A percentile compares a stretch with the other conserved stretches of the same genome.
Evolutionary conservation across 2,113 vertebrate species (phyloP).

Genomic region (Siniperca knerii): DNA sequence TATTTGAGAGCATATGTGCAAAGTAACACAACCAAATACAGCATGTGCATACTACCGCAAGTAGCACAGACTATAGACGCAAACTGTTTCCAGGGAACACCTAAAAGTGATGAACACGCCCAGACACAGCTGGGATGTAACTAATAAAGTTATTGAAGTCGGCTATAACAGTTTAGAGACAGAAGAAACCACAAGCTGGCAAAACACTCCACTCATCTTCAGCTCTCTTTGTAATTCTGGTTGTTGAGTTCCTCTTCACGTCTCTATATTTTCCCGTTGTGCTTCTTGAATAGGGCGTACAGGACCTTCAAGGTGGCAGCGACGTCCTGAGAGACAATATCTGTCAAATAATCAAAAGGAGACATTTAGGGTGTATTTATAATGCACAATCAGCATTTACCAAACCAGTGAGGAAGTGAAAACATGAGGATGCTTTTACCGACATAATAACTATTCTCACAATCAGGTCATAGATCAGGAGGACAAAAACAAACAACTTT

Average conservation of each 20-base stretch:
- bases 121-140: no score
- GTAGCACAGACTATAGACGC: no score
- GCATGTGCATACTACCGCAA: no score
- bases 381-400: conserved; percentile 30
- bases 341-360: conserved; percentile 79
- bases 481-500: conserved; percentile 43
- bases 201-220: background rate
- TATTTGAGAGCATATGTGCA: no score
- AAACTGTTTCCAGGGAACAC: no score
- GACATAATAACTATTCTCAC: conserved; percentile 37
- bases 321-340: conserved; percentile 88
- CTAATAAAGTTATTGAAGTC: no score
- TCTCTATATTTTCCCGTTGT: conserved; percentile 80
- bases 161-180: background rate
- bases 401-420: conserved; percentile 32
- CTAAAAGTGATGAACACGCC: no score
- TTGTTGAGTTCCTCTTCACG: background rate
- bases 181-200: background rate
- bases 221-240: background rate
- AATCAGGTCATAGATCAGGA: conserved; percentile 67
- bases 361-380: conserved; percentile 25
- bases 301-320: conserved; percentile 87
- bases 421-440: conserved; percentile 42
- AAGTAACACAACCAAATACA: no score
- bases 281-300: conserved; percentile 88